These are phyloP conservation scores for Anguilla rostrata DNA, from an alignment of 2,113 vertebrate genomes.

Conservation along the genomic window DNA sequence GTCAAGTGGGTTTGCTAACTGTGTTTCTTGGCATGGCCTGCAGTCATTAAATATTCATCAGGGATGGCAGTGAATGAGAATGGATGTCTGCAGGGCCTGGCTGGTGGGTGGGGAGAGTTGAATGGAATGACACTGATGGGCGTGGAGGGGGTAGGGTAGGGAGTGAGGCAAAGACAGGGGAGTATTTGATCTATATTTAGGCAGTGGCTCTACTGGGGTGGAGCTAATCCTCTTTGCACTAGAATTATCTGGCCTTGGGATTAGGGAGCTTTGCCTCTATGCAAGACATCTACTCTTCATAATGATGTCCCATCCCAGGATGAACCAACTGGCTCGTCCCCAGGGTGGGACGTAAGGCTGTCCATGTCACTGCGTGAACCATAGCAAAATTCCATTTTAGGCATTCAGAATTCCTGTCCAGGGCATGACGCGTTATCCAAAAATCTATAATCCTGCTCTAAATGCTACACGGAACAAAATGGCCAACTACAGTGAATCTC, in stretches of 20 bases:
- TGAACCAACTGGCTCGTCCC: neutral
- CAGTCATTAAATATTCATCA: constrained; percentile 18
- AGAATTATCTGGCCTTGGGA: constrained; percentile 81
- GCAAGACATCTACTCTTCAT: constrained; percentile 71
- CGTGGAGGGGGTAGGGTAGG: neutral
- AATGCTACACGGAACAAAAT: neutral
- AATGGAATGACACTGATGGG: neutral
- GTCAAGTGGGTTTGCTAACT: neutral
- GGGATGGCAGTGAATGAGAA: neutral
- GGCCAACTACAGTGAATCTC: neutral
- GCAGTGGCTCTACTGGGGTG: constrained; percentile 75
- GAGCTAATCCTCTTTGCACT: constrained; percentile 92
- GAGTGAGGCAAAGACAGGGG: constrained; percentile 45
- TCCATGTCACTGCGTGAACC: neutral
- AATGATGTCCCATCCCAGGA: constrained; percentile 61
- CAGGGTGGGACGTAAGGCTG: neutral
- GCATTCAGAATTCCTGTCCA: neutral
- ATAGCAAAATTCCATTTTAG: neutral
- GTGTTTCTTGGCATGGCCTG: neutral
- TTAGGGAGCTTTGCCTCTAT: constrained; percentile 81
- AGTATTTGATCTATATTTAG: constrained; percentile 84
- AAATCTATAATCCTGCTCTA: neutral
- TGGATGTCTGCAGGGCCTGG: neutral
- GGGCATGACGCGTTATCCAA: neutral
- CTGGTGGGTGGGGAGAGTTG: neutral